Evolutionary conservation across 2,888 invertebrate genomes (phyloP), one percentile per base, ranked within the genome.

Genomic region (Pardosa pseudoannulata): DNA sequence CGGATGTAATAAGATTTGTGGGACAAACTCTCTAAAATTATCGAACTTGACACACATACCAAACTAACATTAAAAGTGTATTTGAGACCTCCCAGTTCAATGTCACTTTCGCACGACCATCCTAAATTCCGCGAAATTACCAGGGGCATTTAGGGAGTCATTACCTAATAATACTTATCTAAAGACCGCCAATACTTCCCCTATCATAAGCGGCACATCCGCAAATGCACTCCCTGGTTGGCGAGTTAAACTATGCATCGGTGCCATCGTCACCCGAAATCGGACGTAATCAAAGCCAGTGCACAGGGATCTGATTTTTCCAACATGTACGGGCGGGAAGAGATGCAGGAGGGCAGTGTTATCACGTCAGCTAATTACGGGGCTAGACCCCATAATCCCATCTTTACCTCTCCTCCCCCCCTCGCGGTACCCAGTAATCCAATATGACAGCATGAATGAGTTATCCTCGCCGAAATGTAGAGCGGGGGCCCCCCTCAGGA

Each of bases 371-470:
- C 23, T 56, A 56, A 56, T 56, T 56, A 56, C 16, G 56, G 23
- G 56, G n/a, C n/a, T n/a, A n/a, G n/a, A n/a, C n/a, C n/a, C n/a
- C 23, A 56, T 23, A 56, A 56, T 56, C 56, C 56, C 56, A 9
- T 7, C 6, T 9, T 36, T 36, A 36, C 9, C n/a, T 23, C 56
- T 56, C 23, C 16, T 5, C 19, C 56, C 56, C 56, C 56, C 56
- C 56, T 23, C 46, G 7, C 46, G 16, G 16, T 2, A 5, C 56
- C 23, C 16, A 56, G 56, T 56, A 56, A 56, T 56, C 56, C 56
- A 56, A 56, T 56, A 56, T 56, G 56, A 56, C 56, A 56, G 56
- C 56, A 46, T 5, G 56, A 56, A 56, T 56, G 56, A 56, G 56
- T 56, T 56, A 56, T 56, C 16, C 56, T 2, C 2, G 6, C 5